Base-by-base conservation (phyloP, 1,140 invertebrate genomes). In the Nebria ingens region DNA sequence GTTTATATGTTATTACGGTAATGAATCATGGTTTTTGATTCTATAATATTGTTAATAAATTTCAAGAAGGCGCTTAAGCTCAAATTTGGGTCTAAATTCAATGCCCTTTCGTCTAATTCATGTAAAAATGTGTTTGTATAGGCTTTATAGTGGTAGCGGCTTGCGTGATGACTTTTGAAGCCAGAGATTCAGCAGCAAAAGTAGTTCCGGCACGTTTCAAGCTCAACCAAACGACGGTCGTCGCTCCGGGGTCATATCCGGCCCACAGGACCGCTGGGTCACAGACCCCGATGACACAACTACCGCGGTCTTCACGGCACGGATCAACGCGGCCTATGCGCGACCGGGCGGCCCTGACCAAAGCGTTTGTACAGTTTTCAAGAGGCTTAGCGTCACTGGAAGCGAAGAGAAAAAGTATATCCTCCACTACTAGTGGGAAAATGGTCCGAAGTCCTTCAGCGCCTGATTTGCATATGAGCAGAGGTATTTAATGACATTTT, bases 141-240 rank as follows among this genome's bases (percentile, higher is more conserved):
- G 87, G 89, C 15, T 92, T 95, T 65, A 91, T 93, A 54, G 89
- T 95, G 2, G 90, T 94, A 1, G 91, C 91, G 3, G 89, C 90
- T 0, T 93, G 90, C 61, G 91, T 95, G n/a, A 91, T 94, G 89
- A 93, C 91, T 0, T 94, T 93, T 63, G 91, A 93, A 67, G 89
- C 89, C 0, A 76, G 89, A 0, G 89, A 93, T 68, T 90, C 85
- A 40, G 88, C 89, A 0, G 89, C 87, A 0, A 93, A 92, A 68
- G 87, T 91, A 12, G 87, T 89, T 11, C 87, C 88, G 1, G 86
- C 87, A 0, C 75, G 86, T 21, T 79, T 86, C 21, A 80, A 84
- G 29, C 72, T 80, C 54, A 74, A 76, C n/a, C 77, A 76, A 1
- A 71, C 75, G 21, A 67, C 64, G n/a, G 51, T 58, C 34, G 9